Evolutionary conservation across 2,888 invertebrate genomes (phyloP), one percentile per base, ranked within the genome.

Genomic region (Lasioglossum oenotherae): DNA sequence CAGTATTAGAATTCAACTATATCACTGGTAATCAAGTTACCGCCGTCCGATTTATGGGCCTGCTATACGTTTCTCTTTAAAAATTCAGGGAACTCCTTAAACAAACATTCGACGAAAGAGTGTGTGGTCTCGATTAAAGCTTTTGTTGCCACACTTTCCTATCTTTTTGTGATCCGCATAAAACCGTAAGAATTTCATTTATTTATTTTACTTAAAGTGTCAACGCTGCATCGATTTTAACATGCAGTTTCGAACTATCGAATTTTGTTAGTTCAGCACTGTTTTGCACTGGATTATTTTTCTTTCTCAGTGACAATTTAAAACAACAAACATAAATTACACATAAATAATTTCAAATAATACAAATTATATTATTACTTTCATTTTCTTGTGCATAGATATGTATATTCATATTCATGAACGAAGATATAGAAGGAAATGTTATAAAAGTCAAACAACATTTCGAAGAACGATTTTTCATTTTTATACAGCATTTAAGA

Each of bases 1-100:
- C 31, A 74, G 57, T 78, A 76, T 86, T 71, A 74, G 35, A 88
- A 82, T 81, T 77, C 35, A 78, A 73, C 64, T 44, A 76, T 85
- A 82, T 74, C 49, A 53, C 46, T 6, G 38, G n/a, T 49, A 38
- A 81, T 81, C 67, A 81, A 77, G 72, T 53, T 23, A 16, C 23
- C 53, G 16, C 23, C 53, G 41, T n/a, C 64, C 38, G 73, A 81
- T 81, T 83, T 35, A 27, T 44, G 12, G 10, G 27, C 8, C 16
- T 67, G 0, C 35, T 16, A 2, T 19, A 35, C 31, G 8, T 19
- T 67, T 35, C 3, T 67, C 67, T 8, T 67, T 35, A 35, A 60
- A 60, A 27, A 27, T 27, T 35, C 31, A 19, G 19, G 19, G 8
- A 19, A 31, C 6, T 35, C 19, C 19, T 19, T 35, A 19, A 64